phyloP scores from a whole-genome alignment of 1,140 invertebrate genomes.

The Belonocnema kinseyi region DNA sequence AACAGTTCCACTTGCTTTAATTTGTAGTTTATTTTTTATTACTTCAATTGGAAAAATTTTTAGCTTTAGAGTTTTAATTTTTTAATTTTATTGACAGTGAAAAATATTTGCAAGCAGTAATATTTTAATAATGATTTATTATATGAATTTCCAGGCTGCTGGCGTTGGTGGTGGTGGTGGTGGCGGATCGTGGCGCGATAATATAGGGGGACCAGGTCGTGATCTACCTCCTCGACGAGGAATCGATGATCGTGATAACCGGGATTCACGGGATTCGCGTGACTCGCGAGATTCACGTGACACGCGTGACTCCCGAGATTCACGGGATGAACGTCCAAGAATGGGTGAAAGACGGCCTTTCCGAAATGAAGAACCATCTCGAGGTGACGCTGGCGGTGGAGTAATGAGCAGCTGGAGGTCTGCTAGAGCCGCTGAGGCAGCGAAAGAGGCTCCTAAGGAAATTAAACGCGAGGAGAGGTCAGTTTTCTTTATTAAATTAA shows the following conservation, averaged over 20 bases:
- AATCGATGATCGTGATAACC: constrained; percentile 5
- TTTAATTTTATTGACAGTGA: too few relatives aligned
- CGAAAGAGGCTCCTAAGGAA: constrained; percentile 37
- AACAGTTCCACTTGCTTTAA: too few relatives aligned
- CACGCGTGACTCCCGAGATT: too few relatives aligned
- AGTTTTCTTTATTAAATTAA: not conserved
- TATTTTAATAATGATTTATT: too few relatives aligned
- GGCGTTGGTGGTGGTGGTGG: constrained; percentile 27
- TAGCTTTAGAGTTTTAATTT: too few relatives aligned
- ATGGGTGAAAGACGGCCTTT: not conserved
- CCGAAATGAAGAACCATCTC: constrained; percentile 12
- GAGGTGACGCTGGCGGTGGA: constrained; percentile 8
- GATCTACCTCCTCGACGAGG: not conserved
- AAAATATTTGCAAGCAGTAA: too few relatives aligned
- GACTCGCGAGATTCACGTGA: not conserved
- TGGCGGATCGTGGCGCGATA: constrained; percentile 39
- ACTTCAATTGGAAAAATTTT: too few relatives aligned
- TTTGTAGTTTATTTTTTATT: too few relatives aligned
- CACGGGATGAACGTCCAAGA: constrained; percentile 11
- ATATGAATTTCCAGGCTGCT: too few relatives aligned
- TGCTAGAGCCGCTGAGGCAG: constrained; percentile 36
- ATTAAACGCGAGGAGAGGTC: not conserved
- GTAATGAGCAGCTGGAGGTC: constrained; percentile 22
- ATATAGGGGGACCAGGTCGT: not conserved
- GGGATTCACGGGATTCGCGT: not conserved